Base-by-base conservation (phyloP, 2,797 vertebrate species). In the Enteromius viviparus region DNA sequence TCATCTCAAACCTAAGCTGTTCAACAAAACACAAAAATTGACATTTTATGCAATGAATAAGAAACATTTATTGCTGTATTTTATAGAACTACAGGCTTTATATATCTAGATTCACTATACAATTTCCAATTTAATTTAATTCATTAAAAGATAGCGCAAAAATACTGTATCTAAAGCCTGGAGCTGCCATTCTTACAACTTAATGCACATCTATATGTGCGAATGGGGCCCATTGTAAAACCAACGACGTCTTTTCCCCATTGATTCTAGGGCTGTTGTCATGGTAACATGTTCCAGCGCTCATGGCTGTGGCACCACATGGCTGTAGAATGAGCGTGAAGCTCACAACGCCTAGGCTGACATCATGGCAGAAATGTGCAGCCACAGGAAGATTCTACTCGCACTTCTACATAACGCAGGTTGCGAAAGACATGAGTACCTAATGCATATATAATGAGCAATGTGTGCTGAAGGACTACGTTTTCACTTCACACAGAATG, bases 241-340 rank as follows among this genome's bases (percentile, higher is more conserved):
- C 82, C 70, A 15, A 47, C 76, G 77, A 84, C 80, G 66, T 66
- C 65, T 85, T 77, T 78, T 49, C 80, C 78, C 78, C 82, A 76
- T 82, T 76, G 80, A 86, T 78, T 87, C 84, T 64, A 55, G 78
- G 86, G 80, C 85, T 78, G 88, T 88, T 79, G 87, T 82, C 88
- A 89, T 87, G 81, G 88, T 55, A 87, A 89, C 87, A 58, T 79
- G 32, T 84, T 86, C 70, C 78, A 51, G 49, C 53, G 37, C 83
- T 82, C 81, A 80, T 82, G 87, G 77, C 80, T 85, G 51, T 86
- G 74, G 85, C 87, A 85, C 76, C 83, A 81, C 81, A 84, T 81
- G 86, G 78, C 60, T 80, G 77, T 86, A 75, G 86, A 87, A 86
- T 85, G 70, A 87, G 78, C 49, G 49, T 51, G 74, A 84, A 86